phyloP scores from a whole-genome alignment of 2,888 invertebrate genomes.

The Linnaemya vulpina region DNA sequence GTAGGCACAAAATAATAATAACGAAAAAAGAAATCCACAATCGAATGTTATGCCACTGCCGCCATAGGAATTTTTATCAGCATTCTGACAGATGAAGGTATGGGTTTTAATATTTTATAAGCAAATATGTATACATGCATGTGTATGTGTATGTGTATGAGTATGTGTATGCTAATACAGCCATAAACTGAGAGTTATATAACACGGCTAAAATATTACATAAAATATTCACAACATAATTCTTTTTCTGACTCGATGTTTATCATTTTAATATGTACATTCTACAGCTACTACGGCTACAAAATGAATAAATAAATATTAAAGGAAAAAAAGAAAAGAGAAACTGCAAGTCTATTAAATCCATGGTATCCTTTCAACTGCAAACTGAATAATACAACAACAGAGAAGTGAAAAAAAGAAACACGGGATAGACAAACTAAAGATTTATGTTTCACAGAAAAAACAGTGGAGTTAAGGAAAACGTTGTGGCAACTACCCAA shows the following conservation, averaged over 20 bases:
- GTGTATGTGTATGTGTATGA: no score
- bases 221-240: constrained; percentile 55
- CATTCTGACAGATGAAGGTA: constrained; percentile 30
- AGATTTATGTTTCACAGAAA: constrained; percentile 38
- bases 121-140: not conserved
- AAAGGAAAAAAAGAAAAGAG: not conserved
- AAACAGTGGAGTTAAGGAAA: constrained; percentile 7
- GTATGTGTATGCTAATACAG: constrained; percentile 30
- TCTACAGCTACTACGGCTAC: constrained; percentile 32
- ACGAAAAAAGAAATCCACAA: not conserved
- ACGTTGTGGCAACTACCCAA: not conserved
- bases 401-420: no score
- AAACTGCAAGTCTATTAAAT: constrained; percentile 64
- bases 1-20: constrained; percentile 9
- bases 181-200: constrained; percentile 3
- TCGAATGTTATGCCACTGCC: constrained; percentile 16
- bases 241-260: constrained; percentile 11
- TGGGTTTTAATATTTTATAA: constrained; percentile 29
- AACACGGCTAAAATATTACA: constrained; percentile 12
- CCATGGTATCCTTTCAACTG: constrained; percentile 50
- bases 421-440: constrained; percentile 34
- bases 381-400: constrained; percentile 37
- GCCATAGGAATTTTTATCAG: constrained; percentile 59
- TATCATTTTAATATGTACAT: constrained; percentile 22
- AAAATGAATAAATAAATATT: constrained; percentile 47